Percentiles rank a stretch among this genome's conserved stretches.
Evolutionary conservation across 1,140 invertebrate species (phyloP).

Genomic region (Psilanteris sp.): DNA sequence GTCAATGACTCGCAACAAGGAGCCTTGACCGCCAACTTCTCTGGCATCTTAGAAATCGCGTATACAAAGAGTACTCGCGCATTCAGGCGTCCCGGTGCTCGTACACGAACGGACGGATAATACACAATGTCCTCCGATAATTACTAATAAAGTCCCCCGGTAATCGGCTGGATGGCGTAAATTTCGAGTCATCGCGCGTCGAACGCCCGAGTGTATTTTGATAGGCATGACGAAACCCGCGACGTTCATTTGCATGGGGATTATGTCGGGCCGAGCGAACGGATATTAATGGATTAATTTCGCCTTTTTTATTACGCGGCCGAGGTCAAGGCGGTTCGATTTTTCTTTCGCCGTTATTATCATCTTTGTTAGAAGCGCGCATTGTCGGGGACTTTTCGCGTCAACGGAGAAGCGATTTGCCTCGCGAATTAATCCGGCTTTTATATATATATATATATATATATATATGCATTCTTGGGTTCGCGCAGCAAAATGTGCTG

Average conservation of each 20-base stretch:
- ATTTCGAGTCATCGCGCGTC: conserved; percentile 43
- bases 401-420: too few species aligned
- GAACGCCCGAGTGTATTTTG: conserved; percentile 19
- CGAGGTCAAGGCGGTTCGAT: conserved; percentile 1
- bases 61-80: conserved; percentile 59
- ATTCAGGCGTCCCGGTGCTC: conserved; percentile 11
- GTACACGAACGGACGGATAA: conserved; percentile 8
- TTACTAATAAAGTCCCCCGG: conserved; percentile 39
- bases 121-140: conserved; percentile 42
- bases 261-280: conserved; percentile 4
- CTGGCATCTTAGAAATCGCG: conserved; percentile 65
- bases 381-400: too few species aligned
- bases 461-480: too few species aligned
- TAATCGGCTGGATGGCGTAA: conserved; percentile 50
- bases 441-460: too few species aligned
- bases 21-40: conserved; percentile 67
- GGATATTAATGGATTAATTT: conserved; percentile 23
- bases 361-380: too few species aligned
- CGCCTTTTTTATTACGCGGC: neutral
- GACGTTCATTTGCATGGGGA: conserved; percentile 15
- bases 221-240: conserved; percentile 37
- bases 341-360: neutral
- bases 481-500: too few species aligned
- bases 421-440: too few species aligned
- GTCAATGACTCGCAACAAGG: conserved; percentile 67